Evolutionary conservation across 2,797 vertebrate genomes (phyloP), one percentile per base, ranked within the genome.

Genomic region (Champsocephalus gunnari): DNA sequence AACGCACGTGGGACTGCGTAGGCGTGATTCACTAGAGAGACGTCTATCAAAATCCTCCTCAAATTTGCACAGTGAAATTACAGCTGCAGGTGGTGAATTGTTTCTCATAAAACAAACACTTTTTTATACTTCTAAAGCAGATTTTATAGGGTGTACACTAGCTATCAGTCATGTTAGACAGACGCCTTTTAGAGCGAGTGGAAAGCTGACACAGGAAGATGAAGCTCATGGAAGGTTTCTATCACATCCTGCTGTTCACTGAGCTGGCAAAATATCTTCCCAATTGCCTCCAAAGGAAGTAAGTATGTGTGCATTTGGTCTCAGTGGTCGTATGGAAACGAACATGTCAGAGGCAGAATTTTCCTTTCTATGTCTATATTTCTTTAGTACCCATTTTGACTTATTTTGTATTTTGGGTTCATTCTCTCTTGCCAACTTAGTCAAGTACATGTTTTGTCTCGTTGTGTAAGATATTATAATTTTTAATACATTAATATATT

Each of bases 181-280:
- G 81, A 84, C 73, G 75, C 70, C 70, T 87, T 59, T 79, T 73
- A 76, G 78, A 83, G 66, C 53, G 53, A 66, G 75, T 73, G 62
- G 68, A 79, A 57, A 80, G 76, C 71, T 89, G 78, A 88, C 80
- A 71, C 65, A 87, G 70, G 67, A 65, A 78, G 73, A 63, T 83
- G 85, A 82, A 87, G 70, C 80, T 81, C 55, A 70, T 44, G 66
- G 67, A 64, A 78, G 69, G 79, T 90, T 84, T 87, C 82, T 70
- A 83, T 87, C 79, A 70, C 63, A 32, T 84, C 66, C 75, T 77
- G 77, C 84, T 74, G 70, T 76, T 85, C 56, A 70, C 61, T 59
- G 57, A 82, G 60, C 66, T 67, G 68, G 73, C 64, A 80, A 84
- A 77, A 84, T 72, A 77, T 57, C 76, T 57, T 14, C 67, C 68